phyloP scores from a whole-genome alignment of 2,888 invertebrate species.

The Tetanocera ferruginea region DNA sequence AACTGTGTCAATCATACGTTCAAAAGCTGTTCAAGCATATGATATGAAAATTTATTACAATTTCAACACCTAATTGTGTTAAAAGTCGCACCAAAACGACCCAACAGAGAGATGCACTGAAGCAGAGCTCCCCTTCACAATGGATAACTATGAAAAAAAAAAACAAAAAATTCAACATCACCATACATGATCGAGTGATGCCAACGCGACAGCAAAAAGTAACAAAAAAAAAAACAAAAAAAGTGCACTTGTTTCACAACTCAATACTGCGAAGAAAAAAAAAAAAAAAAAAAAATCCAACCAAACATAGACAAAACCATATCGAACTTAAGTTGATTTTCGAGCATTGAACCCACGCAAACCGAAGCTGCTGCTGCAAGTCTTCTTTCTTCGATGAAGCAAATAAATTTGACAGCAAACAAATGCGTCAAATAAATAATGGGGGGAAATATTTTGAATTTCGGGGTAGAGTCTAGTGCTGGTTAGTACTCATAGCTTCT shows the following conservation, averaged over 20 bases:
- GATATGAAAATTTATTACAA: conserved; percentile 25
- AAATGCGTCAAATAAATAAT: conserved; percentile 29
- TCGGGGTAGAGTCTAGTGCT: neutral
- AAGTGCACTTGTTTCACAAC: conserved; percentile 9
- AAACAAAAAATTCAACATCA: neutral
- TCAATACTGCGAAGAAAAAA: neutral
- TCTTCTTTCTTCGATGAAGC: neutral
- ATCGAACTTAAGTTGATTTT: neutral
- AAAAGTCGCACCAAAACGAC: conserved; percentile 13
- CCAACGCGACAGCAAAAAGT: neutral
- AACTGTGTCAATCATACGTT: conserved; percentile 10
- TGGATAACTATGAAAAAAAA: neutral
- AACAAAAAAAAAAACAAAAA: neutral
- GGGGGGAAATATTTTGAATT: neutral
- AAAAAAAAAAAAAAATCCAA: too few species aligned
- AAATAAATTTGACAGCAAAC: conserved; percentile 8
- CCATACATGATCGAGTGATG: neutral
- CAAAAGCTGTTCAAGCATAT: neutral
- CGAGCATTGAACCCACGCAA: conserved; percentile 4
- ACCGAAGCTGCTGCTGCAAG: neutral
- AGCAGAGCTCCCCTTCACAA: neutral
- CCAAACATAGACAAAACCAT: neutral
- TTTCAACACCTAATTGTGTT: conserved; percentile 30
- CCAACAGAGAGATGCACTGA: neutral
- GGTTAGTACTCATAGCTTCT: neutral